A percentile compares a stretch with the other conserved stretches of the same genome.
phyloP scores from a whole-genome alignment of 2,888 invertebrate genomes.

The Scaeva pyrastri region DNA sequence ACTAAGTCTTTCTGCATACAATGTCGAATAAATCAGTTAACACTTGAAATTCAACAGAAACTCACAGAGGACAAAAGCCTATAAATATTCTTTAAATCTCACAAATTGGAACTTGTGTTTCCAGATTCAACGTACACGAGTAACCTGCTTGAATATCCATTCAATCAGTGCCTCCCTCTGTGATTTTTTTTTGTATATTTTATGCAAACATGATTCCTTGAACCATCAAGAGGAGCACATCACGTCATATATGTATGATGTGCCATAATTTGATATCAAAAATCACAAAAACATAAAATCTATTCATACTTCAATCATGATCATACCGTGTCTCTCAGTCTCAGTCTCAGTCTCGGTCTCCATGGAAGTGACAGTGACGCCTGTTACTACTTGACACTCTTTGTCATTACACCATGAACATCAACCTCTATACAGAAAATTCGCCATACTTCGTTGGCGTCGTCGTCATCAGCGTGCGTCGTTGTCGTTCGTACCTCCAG shows the following conservation, averaged over 20 bases:
- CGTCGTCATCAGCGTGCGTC: too few species aligned
- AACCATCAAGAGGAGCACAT: not conserved
- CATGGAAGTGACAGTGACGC: slow-evolving; percentile 22
- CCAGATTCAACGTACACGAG: not conserved
- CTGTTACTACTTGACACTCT: slow-evolving; percentile 4
- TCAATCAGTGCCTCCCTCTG: not conserved
- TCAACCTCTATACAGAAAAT: not conserved
- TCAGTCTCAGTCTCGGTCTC: not conserved
- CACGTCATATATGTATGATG: not conserved
- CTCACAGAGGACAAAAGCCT: too few species aligned
- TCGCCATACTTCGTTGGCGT: too few species aligned
- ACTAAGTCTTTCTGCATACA: too few species aligned
- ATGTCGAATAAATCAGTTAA: too few species aligned
- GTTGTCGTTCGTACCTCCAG: too few species aligned
- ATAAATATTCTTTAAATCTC: not conserved
- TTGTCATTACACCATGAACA: slow-evolving; percentile 2
- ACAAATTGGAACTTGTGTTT: not conserved
- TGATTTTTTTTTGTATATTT: not conserved
- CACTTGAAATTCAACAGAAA: too few species aligned
- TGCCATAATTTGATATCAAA: slow-evolving; percentile 8
- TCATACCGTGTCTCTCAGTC: not conserved
- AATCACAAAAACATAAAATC: not conserved
- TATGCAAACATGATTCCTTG: slow-evolving; percentile 6
- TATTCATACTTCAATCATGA: slow-evolving; percentile 29
- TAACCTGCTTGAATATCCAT: not conserved